These are phyloP conservation scores for Melanotaenia boesemani DNA, from an alignment of 2,797 vertebrate species.

Conservation along the genomic window DNA sequence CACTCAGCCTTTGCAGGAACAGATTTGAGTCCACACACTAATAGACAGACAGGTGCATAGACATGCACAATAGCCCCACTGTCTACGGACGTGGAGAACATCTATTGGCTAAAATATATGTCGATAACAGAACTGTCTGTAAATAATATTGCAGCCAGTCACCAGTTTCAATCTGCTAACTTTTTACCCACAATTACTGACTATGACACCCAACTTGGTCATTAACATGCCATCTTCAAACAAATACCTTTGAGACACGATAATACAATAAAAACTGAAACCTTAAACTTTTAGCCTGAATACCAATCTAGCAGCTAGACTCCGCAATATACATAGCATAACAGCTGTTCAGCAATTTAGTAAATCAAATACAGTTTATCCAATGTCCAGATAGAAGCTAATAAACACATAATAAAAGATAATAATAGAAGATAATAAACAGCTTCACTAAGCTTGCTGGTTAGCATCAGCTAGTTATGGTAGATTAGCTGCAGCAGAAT, in stretches of 20 bases:
- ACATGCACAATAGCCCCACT: not conserved
- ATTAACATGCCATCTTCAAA: too few relatives aligned
- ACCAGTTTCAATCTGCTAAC: too few relatives aligned
- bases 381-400: not conserved
- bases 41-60: conserved; percentile 34
- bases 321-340: too few relatives aligned
- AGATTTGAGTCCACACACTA: conserved; percentile 5
- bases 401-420: too few relatives aligned
- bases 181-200: too few relatives aligned
- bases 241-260: too few relatives aligned
- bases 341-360: not conserved
- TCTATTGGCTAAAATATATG: not conserved
- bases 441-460: not conserved
- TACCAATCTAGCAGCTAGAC: too few relatives aligned
- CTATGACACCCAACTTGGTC: too few relatives aligned
- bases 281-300: too few relatives aligned
- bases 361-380: not conserved
- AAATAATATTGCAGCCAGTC: not conserved
- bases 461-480: not conserved
- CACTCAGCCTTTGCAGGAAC: conserved; percentile 8
- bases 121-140: not conserved
- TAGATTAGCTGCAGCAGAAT: too few relatives aligned
- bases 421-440: too few relatives aligned
- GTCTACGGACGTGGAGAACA: not conserved
- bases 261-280: too few relatives aligned